Base-by-base conservation (phyloP, 2,797 vertebrate species). In the Menidia menidia region DNA sequence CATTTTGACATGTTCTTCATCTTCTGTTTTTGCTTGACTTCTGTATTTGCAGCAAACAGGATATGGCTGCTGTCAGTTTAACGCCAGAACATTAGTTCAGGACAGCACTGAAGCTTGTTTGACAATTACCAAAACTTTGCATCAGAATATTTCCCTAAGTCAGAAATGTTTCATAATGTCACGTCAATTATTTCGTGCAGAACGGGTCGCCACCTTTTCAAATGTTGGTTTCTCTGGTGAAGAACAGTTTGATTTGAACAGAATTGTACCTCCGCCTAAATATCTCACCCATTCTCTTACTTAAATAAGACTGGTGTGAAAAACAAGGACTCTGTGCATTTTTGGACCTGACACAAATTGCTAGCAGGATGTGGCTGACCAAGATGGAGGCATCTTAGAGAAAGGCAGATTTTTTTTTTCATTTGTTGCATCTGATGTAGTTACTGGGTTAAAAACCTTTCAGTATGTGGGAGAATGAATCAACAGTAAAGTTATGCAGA, bases 311-410 rank as follows among this genome's bases (percentile, higher is more conserved):
- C 33, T 77, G 12, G 45, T 63, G 69, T 85, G 79, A 85, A 91
- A 91, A 89, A 89, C 79, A 83, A 81, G 81, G 67, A 82, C 77
- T 84, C 63, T 83, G 77, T 80, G 77, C 80, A 75, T 71, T 71
- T 67, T 87, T 72, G 72, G 87, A 80, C 56, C 16, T 78, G 87
- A 87, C 81, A 87, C 71, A 87, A 83, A 83, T 68, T 87, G 88
- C 65, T 83, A 85, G 80, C 93, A 94, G 95, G 96, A 96, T 96
- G 95, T 95, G 96, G 96, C 95, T 90, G 82, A 94, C 92, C 91
- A 84, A 92, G 91, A 90, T 90, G 84, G 82, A 90, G 88, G 82
- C 50, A 51, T 77, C 35, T 61, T 52, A 64, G 50, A 83, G 60
- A 78, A 52, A 70, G 60, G 79, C 45, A 71, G 57, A 60, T 71